A percentile compares a stretch with the other conserved stretches of the same genome.
Conservation (phyloP, 2,888 invertebrate genomes). For the Leucozona laternaria region DNA sequence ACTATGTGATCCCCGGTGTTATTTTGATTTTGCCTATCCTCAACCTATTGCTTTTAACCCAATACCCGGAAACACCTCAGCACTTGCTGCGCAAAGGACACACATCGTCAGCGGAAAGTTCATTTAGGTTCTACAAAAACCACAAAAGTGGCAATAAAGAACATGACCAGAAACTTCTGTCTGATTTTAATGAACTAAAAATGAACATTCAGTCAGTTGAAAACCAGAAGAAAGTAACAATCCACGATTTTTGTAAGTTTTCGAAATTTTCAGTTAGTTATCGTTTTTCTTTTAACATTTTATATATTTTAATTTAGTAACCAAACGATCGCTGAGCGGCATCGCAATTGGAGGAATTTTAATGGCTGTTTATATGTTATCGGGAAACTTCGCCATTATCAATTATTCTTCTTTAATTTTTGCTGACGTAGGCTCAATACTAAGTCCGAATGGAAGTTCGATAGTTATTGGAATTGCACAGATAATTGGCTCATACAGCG, state of each 20-base stretch:
- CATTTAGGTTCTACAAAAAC: constrained; percentile 78
- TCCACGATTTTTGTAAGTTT: constrained; percentile 4
- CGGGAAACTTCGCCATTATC: constrained; percentile 80
- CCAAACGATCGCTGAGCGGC: constrained; percentile 77
- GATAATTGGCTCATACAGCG: constrained; percentile 58
- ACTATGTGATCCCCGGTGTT: constrained; percentile 77
- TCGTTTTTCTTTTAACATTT: too few relatives aligned
- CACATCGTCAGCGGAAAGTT: constrained; percentile 76
- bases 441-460: constrained; percentile 60
- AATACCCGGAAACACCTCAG: constrained; percentile 79
- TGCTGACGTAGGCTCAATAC: constrained; percentile 53
- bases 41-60: constrained; percentile 75
- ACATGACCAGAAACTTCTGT: not conserved
- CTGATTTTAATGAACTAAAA: not conserved
- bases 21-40: constrained; percentile 77
- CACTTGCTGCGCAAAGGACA: constrained; percentile 76
- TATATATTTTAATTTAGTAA: constrained; percentile 65
- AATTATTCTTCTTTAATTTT: constrained; percentile 76
- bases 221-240: not conserved
- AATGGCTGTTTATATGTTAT: constrained; percentile 79
- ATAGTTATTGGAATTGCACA: constrained; percentile 70
- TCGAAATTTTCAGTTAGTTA: too few relatives aligned
- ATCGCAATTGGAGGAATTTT: constrained; percentile 78
- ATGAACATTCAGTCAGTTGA: not conserved
- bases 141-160: constrained; percentile 51